These are phyloP conservation scores for Polyommatus iphigenia DNA, from an alignment of 2,888 invertebrate species.

Conservation along the genomic window DNA sequence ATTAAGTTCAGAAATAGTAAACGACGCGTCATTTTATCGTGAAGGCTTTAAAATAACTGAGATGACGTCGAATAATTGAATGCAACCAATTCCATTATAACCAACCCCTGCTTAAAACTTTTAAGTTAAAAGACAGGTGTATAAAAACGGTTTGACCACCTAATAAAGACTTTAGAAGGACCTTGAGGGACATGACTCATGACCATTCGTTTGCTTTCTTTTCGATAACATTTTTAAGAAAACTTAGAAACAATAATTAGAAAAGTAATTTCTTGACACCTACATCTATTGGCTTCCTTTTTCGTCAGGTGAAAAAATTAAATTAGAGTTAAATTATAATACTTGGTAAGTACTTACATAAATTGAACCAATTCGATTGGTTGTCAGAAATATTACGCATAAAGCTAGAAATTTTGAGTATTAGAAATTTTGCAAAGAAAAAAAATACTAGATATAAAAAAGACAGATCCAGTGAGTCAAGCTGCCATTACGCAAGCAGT, in stretches of 20 bases:
- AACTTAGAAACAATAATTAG: too few species aligned
- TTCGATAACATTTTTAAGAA: background rate
- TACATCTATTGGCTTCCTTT: too few species aligned
- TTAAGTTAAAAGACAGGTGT: constrained; percentile 1
- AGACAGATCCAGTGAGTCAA: background rate
- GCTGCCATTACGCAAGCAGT: constrained; percentile 16
- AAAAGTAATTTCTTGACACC: too few species aligned
- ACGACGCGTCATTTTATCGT: background rate
- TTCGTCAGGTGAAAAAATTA: too few species aligned
- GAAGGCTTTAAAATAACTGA: background rate
- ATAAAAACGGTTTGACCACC: background rate
- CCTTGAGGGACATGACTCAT: constrained; percentile 6
- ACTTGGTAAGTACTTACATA: too few species aligned
- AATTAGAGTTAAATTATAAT: too few species aligned
- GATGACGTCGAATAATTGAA: background rate
- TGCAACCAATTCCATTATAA: background rate
- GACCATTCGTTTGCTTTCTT: background rate
- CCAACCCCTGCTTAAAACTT: background rate
- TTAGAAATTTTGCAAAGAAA: background rate
- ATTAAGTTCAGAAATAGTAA: too few species aligned
- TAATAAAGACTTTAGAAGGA: background rate
- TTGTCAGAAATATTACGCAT: too few species aligned
- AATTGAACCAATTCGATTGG: too few species aligned
- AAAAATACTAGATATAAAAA: constrained; percentile 10
- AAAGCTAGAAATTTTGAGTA: background rate